Evolutionary conservation across 1,140 invertebrate genomes (phyloP).

Genomic region (Metaphire vulgaris): DNA sequence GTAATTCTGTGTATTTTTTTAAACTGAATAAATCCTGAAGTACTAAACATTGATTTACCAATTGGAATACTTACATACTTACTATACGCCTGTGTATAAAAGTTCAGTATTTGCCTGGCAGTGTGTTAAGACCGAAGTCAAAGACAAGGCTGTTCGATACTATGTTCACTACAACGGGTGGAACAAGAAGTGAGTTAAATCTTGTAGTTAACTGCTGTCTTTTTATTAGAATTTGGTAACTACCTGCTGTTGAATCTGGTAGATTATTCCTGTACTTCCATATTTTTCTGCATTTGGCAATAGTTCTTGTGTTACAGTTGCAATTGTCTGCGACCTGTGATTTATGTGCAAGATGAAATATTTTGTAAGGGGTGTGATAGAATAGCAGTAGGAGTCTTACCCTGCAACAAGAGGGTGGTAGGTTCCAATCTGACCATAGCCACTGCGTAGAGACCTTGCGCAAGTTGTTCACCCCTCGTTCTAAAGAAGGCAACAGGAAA

Average conservation of each 20-base stretch:
- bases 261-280: background rate
- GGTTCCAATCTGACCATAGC: too few relatives aligned
- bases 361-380: too few relatives aligned
- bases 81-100: background rate
- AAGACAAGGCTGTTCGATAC: constrained; percentile 81
- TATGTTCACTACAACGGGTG: constrained; percentile 74
- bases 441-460: too few relatives aligned
- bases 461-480: too few relatives aligned
- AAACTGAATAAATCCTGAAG: background rate
- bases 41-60: background rate
- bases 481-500: too few relatives aligned
- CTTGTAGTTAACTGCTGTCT: background rate
- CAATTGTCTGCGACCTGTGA: background rate
- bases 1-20: background rate
- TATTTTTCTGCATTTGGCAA: background rate
- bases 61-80: background rate
- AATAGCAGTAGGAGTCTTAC: too few relatives aligned
- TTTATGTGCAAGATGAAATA: background rate
- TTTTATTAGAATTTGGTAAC: background rate
- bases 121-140: constrained; percentile 75
- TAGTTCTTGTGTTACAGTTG: background rate
- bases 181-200: constrained; percentile 28
- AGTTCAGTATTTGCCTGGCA: constrained; percentile 31
- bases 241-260: background rate
- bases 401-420: too few relatives aligned